These are phyloP conservation scores for Hipposideros armiger DNA, from an alignment of 2,113 vertebrate species.

Conservation along the genomic window DNA sequence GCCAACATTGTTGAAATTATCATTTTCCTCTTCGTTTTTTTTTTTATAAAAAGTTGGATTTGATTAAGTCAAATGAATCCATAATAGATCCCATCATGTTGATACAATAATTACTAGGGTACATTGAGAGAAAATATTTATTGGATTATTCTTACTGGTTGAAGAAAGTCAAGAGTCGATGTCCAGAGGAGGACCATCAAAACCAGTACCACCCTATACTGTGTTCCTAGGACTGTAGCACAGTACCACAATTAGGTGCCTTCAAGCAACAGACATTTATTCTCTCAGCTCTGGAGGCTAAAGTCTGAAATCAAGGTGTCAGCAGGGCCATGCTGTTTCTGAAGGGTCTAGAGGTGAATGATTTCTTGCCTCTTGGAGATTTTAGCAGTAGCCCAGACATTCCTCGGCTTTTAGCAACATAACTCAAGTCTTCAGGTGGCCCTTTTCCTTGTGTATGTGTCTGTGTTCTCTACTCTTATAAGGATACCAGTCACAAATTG, in stretches of 20 bases:
- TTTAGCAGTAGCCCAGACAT: neutral
- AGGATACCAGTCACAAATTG: neutral
- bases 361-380: neutral
- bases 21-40: neutral
- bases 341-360: neutral
- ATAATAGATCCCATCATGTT: neutral
- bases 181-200: neutral
- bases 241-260: neutral
- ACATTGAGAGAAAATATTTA: neutral
- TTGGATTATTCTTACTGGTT: neutral
- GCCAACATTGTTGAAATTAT: neutral
- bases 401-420: neutral
- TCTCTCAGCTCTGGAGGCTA: neutral
- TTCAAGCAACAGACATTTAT: neutral
- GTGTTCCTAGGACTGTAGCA: no score
- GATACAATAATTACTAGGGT: neutral
- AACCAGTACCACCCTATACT: neutral
- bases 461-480: neutral
- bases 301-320: neutral
- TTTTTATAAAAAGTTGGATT: neutral
- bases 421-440: neutral
- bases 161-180: neutral
- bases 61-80: neutral
- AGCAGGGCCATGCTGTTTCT: neutral
- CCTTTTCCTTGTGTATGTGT: neutral